phyloP scores from a whole-genome alignment of 1,140 invertebrate species.

The Capitella teleta region DNA sequence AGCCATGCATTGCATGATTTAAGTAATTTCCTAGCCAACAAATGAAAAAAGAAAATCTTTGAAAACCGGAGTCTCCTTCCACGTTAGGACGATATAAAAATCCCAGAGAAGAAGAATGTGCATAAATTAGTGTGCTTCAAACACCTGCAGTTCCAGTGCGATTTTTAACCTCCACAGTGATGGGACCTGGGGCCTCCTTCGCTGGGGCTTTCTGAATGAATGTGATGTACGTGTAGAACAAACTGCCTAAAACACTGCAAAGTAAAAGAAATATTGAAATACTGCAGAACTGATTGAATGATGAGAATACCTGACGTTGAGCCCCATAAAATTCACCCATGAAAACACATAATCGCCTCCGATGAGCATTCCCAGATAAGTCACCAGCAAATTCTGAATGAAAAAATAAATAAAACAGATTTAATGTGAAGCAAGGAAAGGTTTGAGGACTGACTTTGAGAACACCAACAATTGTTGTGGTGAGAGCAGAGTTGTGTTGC shows the following conservation, averaged over 20 bases:
- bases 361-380: conserved; percentile 78
- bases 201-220: neutral
- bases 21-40: no score
- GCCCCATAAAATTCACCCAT: conserved; percentile 82
- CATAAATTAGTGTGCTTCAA: no score
- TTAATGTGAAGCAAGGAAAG: neutral
- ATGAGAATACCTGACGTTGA: conserved; percentile 62
- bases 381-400: conserved; percentile 56
- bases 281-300: neutral
- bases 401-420: neutral
- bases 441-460: conserved; percentile 26
- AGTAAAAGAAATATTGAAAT: neutral
- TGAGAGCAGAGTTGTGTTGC: conserved; percentile 88
- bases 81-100: no score
- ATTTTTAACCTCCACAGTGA: no score
- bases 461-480: conserved; percentile 93
- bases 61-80: no score
- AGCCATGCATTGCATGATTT: no score
- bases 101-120: no score
- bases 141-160: no score
- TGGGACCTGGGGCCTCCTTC: no score
- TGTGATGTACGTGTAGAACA: conserved; percentile 2
- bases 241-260: conserved; percentile 1
- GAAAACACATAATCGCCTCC: conserved; percentile 95
- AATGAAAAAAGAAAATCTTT: no score